Evolutionary conservation across 2,797 vertebrate species (phyloP), one percentile per base, ranked within the genome.

Genomic region (Epinephelus awoara): DNA sequence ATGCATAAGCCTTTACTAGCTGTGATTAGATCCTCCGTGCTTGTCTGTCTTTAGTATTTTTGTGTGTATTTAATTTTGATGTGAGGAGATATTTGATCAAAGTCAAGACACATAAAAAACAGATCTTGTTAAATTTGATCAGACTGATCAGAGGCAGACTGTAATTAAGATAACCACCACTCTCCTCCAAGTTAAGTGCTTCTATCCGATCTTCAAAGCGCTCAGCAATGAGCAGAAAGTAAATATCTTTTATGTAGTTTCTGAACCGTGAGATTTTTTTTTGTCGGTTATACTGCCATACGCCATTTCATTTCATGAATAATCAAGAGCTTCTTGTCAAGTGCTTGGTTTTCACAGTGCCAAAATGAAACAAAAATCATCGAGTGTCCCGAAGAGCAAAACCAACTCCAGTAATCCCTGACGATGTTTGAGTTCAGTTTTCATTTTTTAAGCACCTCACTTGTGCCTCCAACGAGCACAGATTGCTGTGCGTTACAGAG

Each of bases 71-170:
- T 61, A 55, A 51, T 68, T 58, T 56, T 72, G 9, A 67, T 57
- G 27, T 40, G 42, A 51, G 8, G 62, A 46, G 47, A 67, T 21
- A 12, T 56, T 79, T 79, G 46, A 38, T 79, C 29, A 40, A 34
- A 65, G 61, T 77, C 59, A 65, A 57, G 69, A 75, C 2, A 63
- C 40, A 84, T 83, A 50, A 69, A 64, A 58, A 79, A 70, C 40
- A 64, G 55, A 63, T 77, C 42, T 72, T 74, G 38, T 77, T 79
- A 38, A 59, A 74, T 84, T 75, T 71, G 38, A 87, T 89, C 71
- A 55, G 46, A 64, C 44, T 27, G 34, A 81, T 77, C 46, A 65
- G 52, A 81, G 25, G 61, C 54, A 34, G 40, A 52, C 67, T 68
- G 46, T 67, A 56, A 82, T 85, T 74, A 72, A 55, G 70, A 84